These are phyloP conservation scores for Dreissena rostriformis DNA, from an alignment of 1,140 invertebrate genomes.

Conservation along the genomic window DNA sequence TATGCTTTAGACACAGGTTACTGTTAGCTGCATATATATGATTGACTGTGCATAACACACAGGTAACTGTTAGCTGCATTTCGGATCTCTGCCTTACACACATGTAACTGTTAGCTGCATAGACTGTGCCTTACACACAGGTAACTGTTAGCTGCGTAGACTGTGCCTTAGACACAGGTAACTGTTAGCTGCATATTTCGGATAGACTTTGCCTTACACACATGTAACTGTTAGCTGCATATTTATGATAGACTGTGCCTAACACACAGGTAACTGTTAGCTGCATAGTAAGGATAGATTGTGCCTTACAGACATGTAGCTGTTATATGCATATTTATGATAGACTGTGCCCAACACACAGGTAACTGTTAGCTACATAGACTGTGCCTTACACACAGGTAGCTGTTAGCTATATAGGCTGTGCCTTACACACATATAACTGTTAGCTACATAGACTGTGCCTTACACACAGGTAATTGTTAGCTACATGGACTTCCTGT, in stretches of 20 bases:
- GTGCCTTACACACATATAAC: constrained; percentile 77
- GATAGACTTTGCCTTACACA: constrained; percentile 71
- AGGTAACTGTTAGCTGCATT: constrained; percentile 68
- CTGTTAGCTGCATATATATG: too few relatives aligned
- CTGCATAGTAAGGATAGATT: constrained; percentile 59
- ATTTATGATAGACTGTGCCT: constrained; percentile 62
- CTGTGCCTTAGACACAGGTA: too few relatives aligned
- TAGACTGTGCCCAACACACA: constrained; percentile 74
- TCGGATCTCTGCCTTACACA: too few relatives aligned
- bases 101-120: too few relatives aligned
- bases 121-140: too few relatives aligned
- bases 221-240: constrained; percentile 65
- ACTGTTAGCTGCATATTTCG: constrained; percentile 52
- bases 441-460: background rate
- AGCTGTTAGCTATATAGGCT: constrained; percentile 28
- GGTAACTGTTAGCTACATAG: constrained; percentile 55
- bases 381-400: constrained; percentile 78
- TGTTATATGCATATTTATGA: background rate
- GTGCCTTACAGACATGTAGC: constrained; percentile 77
- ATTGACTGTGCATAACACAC: too few relatives aligned
- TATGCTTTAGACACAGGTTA: constrained; percentile 77
- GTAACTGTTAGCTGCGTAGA: too few relatives aligned
- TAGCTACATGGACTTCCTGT: constrained; percentile 63
- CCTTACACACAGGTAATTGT: constrained; percentile 74
- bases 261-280: constrained; percentile 71